phyloP scores from a whole-genome alignment of 2,113 vertebrate genomes.

The Thamnaconus septentrionalis region DNA sequence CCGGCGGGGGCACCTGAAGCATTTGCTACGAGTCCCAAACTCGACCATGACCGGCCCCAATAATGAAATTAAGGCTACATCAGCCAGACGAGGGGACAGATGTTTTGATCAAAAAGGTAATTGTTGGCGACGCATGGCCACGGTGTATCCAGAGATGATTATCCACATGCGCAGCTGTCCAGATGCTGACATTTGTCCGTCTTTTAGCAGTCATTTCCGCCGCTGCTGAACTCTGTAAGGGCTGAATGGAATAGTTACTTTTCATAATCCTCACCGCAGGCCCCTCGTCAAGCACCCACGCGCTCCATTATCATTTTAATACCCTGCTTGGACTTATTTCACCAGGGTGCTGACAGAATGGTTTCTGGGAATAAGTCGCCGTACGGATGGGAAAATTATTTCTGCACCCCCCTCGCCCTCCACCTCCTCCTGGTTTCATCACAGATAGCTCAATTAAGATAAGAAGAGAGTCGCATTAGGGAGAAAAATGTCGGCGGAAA shows the following conservation, averaged over 20 bases:
- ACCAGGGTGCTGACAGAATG: constrained; percentile 72
- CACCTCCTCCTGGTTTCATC: constrained; percentile 51
- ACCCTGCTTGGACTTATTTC: constrained; percentile 60
- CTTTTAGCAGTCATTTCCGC: constrained; percentile 46
- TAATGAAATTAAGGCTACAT: constrained; percentile 21
- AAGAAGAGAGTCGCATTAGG: constrained; percentile 60
- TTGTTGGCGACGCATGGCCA: constrained; percentile 15
- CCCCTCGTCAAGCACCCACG: constrained; percentile 56
- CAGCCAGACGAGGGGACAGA: constrained; percentile 38
- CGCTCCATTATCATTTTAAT: constrained; percentile 73
- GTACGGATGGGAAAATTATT: constrained; percentile 58
- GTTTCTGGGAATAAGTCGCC: constrained; percentile 64
- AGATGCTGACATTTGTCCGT: constrained; percentile 56
- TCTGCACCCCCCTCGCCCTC: background rate
- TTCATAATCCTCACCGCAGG: constrained; percentile 63
- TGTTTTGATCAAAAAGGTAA: constrained; percentile 44
- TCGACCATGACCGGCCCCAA: constrained; percentile 3
- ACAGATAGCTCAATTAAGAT: constrained; percentile 70
- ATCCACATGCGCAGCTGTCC: constrained; percentile 33
- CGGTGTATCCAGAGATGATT: constrained; percentile 30
- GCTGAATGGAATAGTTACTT: constrained; percentile 61
- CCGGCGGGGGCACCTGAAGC: constrained; percentile 30
- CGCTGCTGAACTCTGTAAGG: constrained; percentile 55
- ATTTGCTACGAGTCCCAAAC: constrained; percentile 40
- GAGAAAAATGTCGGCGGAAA: constrained; percentile 4